Conservation (phyloP, 2,797 vertebrate species). For the Pygocentrus nattereri region DNA sequence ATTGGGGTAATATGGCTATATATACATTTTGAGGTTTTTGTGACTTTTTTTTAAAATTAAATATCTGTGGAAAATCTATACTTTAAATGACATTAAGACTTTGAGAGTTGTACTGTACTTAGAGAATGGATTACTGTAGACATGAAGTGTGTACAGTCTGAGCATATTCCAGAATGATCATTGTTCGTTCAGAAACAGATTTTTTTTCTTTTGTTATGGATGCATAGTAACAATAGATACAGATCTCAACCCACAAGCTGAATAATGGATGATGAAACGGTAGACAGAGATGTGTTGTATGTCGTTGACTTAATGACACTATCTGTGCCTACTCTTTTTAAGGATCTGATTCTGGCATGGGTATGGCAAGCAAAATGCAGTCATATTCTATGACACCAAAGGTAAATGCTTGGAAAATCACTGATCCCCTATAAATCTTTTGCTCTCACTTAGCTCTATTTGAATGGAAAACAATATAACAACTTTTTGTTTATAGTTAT, state of each 20-base stretch:
- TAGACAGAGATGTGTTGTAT: not conserved
- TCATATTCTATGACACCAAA: constrained; percentile 58
- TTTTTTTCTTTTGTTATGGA: not conserved
- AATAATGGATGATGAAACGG: not conserved
- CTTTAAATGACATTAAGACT: not conserved
- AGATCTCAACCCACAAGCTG: not conserved
- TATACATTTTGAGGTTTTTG: not conserved
- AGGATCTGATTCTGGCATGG: constrained; percentile 61
- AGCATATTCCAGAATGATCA: not conserved
- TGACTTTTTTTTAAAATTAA: not conserved
- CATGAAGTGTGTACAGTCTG: not conserved
- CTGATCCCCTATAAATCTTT: not conserved
- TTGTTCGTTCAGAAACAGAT: not conserved
- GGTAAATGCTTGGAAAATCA: constrained; percentile 58
- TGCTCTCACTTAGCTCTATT: not conserved
- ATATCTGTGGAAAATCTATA: not conserved
- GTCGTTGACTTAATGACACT: not conserved
- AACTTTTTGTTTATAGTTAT: too few relatives aligned
- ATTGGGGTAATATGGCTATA: constrained; percentile 72
- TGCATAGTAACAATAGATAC: not conserved
- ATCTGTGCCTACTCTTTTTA: not conserved
- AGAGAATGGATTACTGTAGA: not conserved
- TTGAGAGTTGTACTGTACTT: too few relatives aligned
- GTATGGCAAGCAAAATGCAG: constrained; percentile 63
- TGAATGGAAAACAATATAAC: too few relatives aligned